These are phyloP conservation scores for Harpegnathos saltator DNA, from an alignment of 1,140 invertebrate species.

Conservation along the genomic window DNA sequence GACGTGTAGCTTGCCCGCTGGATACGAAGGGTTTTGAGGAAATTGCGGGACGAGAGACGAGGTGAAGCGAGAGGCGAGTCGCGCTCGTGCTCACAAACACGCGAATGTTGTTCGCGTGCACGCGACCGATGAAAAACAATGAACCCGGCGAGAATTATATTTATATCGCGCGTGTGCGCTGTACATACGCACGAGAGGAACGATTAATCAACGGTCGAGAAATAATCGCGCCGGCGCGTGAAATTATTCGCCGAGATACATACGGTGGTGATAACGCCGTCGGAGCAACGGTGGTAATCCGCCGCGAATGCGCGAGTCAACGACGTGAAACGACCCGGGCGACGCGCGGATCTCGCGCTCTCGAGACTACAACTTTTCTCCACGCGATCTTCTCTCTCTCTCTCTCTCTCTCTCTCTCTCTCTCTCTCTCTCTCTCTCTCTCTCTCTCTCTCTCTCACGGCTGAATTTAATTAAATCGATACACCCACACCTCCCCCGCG, in stretches of 20 bases:
- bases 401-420: too few relatives aligned
- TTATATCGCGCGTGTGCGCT: constrained; percentile 23
- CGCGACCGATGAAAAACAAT: constrained; percentile 46
- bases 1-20: constrained; percentile 30
- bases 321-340: too few relatives aligned
- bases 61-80: constrained; percentile 9
- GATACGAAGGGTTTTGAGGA: constrained; percentile 49
- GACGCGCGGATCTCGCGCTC: too few relatives aligned
- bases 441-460: too few relatives aligned
- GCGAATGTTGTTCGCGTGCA: constrained; percentile 16
- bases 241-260: constrained; percentile 24
- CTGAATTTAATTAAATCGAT: constrained; percentile 12
- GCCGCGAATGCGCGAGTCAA: neutral
- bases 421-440: too few relatives aligned
- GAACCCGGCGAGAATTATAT: constrained; percentile 42
- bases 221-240: constrained; percentile 1
- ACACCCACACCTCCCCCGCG: too few relatives aligned
- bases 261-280: neutral
- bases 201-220: constrained; percentile 61
- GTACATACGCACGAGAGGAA: neutral
- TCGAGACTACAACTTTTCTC: too few relatives aligned
- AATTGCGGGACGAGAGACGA: constrained; percentile 41
- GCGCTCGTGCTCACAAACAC: constrained; percentile 8
- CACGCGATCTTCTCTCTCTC: too few relatives aligned
- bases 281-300: neutral